Conservation (phyloP, 2,797 vertebrate species). For the Cynopterus sphinx region DNA sequence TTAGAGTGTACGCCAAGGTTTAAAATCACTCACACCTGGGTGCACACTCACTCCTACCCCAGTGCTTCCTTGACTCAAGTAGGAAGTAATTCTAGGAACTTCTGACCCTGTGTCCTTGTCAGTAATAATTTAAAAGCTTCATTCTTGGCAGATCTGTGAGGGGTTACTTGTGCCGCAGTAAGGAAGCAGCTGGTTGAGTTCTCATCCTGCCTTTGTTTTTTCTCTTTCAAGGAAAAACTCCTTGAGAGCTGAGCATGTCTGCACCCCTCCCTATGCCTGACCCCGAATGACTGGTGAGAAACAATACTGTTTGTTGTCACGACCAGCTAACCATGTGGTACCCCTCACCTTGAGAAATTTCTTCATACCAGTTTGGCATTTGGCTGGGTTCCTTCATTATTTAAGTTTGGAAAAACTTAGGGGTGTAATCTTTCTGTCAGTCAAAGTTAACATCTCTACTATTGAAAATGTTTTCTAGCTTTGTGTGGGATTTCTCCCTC, state of each 20-base stretch:
- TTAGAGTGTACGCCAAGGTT: background rate
- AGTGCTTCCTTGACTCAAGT: slow-evolving; percentile 11
- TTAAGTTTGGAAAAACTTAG: slow-evolving; percentile 32
- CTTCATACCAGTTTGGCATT: background rate
- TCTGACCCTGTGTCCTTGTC: background rate
- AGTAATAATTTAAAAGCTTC: slow-evolving; percentile 38
- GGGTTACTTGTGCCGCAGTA: background rate
- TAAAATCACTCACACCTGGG: background rate
- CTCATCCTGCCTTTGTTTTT: slow-evolving; percentile 70
- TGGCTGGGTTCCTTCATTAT: background rate
- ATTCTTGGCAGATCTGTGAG: slow-evolving; percentile 36
- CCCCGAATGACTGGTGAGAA: background rate
- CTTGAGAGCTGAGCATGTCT: slow-evolving; percentile 15
- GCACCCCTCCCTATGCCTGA: background rate
- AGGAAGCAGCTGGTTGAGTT: slow-evolving; percentile 63
- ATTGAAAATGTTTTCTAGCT: background rate
- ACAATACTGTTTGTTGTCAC: background rate
- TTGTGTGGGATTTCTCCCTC: background rate
- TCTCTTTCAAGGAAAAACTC: slow-evolving; percentile 71
- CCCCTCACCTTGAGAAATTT: background rate
- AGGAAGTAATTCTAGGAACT: slow-evolving; percentile 67
- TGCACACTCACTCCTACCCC: too few relatives aligned
- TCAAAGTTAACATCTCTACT: slow-evolving; percentile 13
- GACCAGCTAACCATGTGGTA: background rate
- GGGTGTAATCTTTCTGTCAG: slow-evolving; percentile 29